These are phyloP conservation scores for Timema cristinae DNA, from an alignment of 2,888 invertebrate species.

Conservation along the genomic window DNA sequence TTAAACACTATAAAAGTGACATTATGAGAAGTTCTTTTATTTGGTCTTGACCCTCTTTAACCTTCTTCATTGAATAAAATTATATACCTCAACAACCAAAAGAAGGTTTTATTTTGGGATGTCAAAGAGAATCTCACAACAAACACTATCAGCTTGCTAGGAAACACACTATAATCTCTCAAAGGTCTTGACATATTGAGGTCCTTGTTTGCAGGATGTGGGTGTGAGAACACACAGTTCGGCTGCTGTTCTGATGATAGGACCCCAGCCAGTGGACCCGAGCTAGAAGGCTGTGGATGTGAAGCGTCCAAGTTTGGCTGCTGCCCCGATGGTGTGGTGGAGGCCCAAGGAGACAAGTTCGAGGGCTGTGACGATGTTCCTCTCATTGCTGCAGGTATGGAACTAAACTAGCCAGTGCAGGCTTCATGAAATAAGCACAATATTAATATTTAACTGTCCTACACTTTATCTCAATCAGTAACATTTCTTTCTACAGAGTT, in stretches of 20 bases:
- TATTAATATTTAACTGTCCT: not conserved
- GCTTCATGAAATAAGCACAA: constrained; percentile 6
- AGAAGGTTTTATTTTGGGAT: too few relatives aligned
- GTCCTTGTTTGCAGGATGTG: constrained; percentile 56
- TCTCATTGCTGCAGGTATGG: constrained; percentile 60
- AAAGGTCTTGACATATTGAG: too few relatives aligned
- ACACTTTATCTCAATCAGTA: not conserved
- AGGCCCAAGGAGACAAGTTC: constrained; percentile 77
- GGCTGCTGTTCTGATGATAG: constrained; percentile 82
- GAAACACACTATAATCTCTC: too few relatives aligned
- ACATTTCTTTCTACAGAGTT: not conserved
- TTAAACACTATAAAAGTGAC: too few relatives aligned
- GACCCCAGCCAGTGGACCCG: constrained; percentile 74
- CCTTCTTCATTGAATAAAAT: too few relatives aligned
- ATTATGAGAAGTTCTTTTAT: too few relatives aligned
- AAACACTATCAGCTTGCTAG: too few relatives aligned
- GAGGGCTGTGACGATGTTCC: constrained; percentile 75
- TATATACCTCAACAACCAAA: too few relatives aligned
- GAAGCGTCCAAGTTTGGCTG: constrained; percentile 76
- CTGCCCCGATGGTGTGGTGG: constrained; percentile 75
- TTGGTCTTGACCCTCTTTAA: too few relatives aligned
- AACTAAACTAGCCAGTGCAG: not conserved
- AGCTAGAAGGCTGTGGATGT: constrained; percentile 77
- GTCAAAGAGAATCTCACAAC: too few relatives aligned
- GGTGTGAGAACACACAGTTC: constrained; percentile 68